Evolutionary conservation across 2,113 vertebrate genomes (phyloP).

Genomic region (Tonatia bakeri): DNA sequence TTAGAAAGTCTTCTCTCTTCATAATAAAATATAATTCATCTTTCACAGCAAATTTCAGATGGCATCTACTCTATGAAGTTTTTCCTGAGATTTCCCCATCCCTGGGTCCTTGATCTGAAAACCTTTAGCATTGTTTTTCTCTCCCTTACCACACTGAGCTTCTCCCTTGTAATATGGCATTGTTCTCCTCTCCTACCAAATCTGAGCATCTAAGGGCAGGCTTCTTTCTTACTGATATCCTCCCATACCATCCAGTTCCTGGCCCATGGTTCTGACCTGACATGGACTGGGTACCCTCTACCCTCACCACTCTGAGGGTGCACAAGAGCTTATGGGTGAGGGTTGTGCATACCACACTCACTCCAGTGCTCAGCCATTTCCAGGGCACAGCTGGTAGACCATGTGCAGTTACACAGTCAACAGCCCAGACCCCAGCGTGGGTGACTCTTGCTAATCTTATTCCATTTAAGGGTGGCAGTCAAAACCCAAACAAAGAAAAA

Average conservation of each 20-base stretch:
- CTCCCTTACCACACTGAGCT: not conserved
- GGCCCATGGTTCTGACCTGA: accelerated
- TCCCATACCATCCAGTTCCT: not conserved
- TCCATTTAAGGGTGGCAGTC: conserved; percentile 80
- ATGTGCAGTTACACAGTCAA: conserved; percentile 27
- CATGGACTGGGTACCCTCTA: accelerated
- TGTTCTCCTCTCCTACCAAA: accelerated
- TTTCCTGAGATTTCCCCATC: no score
- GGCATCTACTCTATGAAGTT: not conserved
- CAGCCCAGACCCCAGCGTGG: conserved; percentile 63
- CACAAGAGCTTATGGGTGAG: accelerated
- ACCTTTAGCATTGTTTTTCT: not conserved
- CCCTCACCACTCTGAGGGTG: not conserved
- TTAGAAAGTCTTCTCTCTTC: not conserved
- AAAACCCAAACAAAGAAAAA: conserved; percentile 50
- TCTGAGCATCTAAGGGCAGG: not conserved
- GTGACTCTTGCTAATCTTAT: conserved; percentile 71
- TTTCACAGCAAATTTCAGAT: not conserved
- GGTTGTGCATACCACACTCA: not conserved
- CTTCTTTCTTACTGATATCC: not conserved
- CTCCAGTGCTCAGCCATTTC: not conserved
- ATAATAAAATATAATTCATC: not conserved
- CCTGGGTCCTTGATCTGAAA: not conserved
- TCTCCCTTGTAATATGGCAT: not conserved
- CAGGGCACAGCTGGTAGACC: conserved; percentile 23